Evolutionary conservation across 2,888 invertebrate genomes (phyloP).

Genomic region (Morpho deidamia): DNA sequence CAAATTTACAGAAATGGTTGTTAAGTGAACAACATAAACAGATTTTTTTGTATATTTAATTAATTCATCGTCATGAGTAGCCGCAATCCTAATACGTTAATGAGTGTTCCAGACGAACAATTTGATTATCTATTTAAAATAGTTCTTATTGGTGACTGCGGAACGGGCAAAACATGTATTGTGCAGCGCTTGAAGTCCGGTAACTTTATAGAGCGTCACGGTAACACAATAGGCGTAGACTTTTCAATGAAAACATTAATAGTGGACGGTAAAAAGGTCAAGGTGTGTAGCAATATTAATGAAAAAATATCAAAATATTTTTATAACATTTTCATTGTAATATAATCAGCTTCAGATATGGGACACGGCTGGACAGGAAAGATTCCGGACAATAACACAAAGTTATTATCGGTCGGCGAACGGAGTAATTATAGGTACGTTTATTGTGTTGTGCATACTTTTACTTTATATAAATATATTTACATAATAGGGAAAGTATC

Average conservation of each 20-base stretch:
- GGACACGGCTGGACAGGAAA: slow-evolving; percentile 98
- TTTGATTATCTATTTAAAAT: slow-evolving; percentile 98
- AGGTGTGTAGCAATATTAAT: slow-evolving; percentile 78
- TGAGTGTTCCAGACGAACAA: slow-evolving; percentile 87
- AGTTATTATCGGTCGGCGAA: slow-evolving; percentile 98
- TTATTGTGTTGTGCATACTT: slow-evolving; percentile 12
- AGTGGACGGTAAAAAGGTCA: slow-evolving; percentile 95
- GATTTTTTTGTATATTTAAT: slow-evolving; percentile 24
- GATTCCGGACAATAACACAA: slow-evolving; percentile 97
- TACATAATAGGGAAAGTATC: too few relatives aligned
- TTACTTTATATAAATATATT: not conserved
- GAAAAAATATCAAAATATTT: slow-evolving; percentile 4
- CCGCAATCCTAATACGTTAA: slow-evolving; percentile 86
- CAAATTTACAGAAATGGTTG: slow-evolving; percentile 15
- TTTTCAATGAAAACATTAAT: slow-evolving; percentile 98
- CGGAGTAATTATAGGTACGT: slow-evolving; percentile 92
- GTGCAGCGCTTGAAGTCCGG: slow-evolving; percentile 97
- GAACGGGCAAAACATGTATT: slow-evolving; percentile 95
- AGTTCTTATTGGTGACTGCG: slow-evolving; percentile 94
- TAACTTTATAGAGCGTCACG: slow-evolving; percentile 95
- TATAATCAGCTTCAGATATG: slow-evolving; percentile 90
- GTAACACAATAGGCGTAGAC: slow-evolving; percentile 98
- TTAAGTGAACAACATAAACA: slow-evolving; percentile 51
- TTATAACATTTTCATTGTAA: not conserved
- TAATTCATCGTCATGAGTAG: slow-evolving; percentile 78